Evolutionary conservation across 2,113 vertebrate species (phyloP), one percentile per base, ranked within the genome.

Genomic region (Sprattus sprattus): DNA sequence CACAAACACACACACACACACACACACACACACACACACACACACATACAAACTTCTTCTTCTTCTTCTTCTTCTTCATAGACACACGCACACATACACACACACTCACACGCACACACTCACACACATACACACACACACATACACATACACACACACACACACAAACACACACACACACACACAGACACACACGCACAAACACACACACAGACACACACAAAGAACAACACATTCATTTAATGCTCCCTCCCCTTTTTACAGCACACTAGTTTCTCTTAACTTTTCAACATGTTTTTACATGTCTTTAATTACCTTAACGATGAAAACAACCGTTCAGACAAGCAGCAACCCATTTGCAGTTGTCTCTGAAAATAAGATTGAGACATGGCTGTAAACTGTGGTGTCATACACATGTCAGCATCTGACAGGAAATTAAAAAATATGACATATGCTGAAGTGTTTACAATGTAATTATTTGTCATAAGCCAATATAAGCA

Each of bases 21-120:
- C 67, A 75, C 67, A 67, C 2, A 75, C 67, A 75, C 67, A 75
- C 10, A 75, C 9, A 71, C 2, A 71, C 64, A 71, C 25, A 71
- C 64, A 71, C n/a, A 75, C 67, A 75, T 28, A 71, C 8, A 75
- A 28, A 75, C 67, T n/a, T n/a, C n/a, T n/a, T n/a, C n/a, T n/a
- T n/a, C n/a, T n/a, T n/a, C n/a, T n/a, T n/a, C n/a, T n/a, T n/a
- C n/a, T n/a, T n/a, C n/a, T n/a, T n/a, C n/a, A n/a, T n/a, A n/a
- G n/a, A 75, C 28, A 75, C 1, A 71, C n/a, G 32, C 64, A 71
- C 25, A 71, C 64, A 28, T 3, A 71, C 1, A 2, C 64, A 28
- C 25, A 8, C n/a, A 64, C 60, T 25, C 60, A 64, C 60, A n/a
- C 22, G 22, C 11, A 6, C 54, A 60, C 16, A n/a, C 54, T 22